Conservation (phyloP, 2,113 vertebrate genomes). For the Channa maculata region DNA sequence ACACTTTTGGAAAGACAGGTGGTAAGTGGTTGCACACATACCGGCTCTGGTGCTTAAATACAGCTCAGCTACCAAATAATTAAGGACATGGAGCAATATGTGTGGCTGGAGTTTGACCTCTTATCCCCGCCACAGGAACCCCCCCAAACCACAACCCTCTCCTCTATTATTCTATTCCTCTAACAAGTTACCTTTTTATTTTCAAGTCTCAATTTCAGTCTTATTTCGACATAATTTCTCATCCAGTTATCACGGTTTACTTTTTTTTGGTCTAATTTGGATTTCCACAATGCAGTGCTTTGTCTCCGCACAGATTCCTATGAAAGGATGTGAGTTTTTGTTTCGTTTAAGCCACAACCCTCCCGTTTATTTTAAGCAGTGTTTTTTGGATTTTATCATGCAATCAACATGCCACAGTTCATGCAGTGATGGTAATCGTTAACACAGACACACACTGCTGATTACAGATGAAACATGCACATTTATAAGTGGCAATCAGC, state of each 20-base stretch:
- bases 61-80: background rate
- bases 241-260: background rate
- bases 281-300: background rate
- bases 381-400: constrained; percentile 16
- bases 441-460: constrained; percentile 21
- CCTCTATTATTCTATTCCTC: constrained; percentile 1
- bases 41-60: background rate
- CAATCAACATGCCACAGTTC: constrained; percentile 35
- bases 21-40: constrained; percentile 1
- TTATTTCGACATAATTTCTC: constrained; percentile 7
- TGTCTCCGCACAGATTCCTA: background rate
- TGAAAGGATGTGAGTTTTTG: background rate
- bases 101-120: constrained; percentile 42
- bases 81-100: background rate
- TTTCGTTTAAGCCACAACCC: background rate
- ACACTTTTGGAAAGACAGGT: constrained; percentile 21
- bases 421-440: constrained; percentile 33
- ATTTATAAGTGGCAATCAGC: constrained; percentile 40
- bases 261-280: background rate
- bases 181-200: background rate
- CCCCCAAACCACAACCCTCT: constrained; percentile 40
- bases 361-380: background rate
- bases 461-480: constrained; percentile 33
- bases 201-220: background rate
- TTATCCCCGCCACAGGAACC: constrained; percentile 50